Percentiles rank a stretch among this genome's conserved stretches.
These are phyloP conservation scores for Palythoa grandis DNA, from an alignment of 92 coral and sea anemone genomes.

Conservation along the genomic window DNA sequence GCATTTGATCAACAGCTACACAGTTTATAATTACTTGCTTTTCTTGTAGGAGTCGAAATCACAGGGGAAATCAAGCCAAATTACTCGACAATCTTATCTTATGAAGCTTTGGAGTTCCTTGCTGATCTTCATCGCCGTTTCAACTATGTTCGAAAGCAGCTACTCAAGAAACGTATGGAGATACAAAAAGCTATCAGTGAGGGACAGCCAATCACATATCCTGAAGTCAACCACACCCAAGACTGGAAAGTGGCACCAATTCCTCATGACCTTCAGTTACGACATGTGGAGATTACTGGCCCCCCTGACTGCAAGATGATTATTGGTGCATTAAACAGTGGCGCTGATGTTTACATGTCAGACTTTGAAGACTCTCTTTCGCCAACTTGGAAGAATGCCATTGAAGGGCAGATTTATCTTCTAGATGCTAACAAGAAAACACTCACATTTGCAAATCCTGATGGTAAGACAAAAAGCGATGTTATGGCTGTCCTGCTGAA, in stretches of 20 bases:
- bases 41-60: constrained; percentile 75
- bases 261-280: constrained; percentile 93
- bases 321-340: constrained; percentile 98
- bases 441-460: constrained; percentile 79
- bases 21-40: neutral
- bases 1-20: neutral
- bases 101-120: constrained; percentile 90
- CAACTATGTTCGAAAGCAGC: constrained; percentile 89
- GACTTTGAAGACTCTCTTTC: constrained; percentile 97
- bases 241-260: constrained; percentile 97
- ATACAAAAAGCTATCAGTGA: constrained; percentile 78
- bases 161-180: constrained; percentile 85
- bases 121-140: constrained; percentile 96
- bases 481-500: neutral
- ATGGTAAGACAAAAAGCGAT: constrained; percentile 65
- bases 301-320: constrained; percentile 98
- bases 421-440: constrained; percentile 89
- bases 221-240: constrained; percentile 78
- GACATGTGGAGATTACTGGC: constrained; percentile 99
- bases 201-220: constrained; percentile 76
- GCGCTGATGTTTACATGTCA: constrained; percentile 97
- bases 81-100: constrained; percentile 69
- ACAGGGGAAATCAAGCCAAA: constrained; percentile 82
- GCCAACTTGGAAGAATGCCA: constrained; percentile 92
- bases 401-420: constrained; percentile 95